Conservation (phyloP, 2,888 invertebrate species). For the Encarsia formosa region DNA sequence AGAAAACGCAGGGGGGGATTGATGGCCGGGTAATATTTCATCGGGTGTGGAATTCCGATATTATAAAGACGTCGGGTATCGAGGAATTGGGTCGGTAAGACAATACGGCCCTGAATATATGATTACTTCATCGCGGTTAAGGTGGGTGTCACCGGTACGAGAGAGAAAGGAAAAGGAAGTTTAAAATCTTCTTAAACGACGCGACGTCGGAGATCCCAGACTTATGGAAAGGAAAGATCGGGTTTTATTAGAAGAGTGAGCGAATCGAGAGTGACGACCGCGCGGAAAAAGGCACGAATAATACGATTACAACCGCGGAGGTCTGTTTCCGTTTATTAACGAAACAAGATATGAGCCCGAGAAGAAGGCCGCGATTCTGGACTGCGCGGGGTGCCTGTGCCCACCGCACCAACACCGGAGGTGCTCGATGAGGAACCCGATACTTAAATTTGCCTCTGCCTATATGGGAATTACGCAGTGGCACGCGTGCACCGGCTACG, state of each 20-base stretch:
- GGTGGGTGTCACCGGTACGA: not conserved
- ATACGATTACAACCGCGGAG: slow-evolving; percentile 53
- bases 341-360: slow-evolving; percentile 48
- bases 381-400: slow-evolving; percentile 21
- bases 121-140: too few relatives aligned
- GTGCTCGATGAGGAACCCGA: slow-evolving; percentile 49
- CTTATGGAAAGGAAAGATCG: too few relatives aligned
- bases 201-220: slow-evolving; percentile 29
- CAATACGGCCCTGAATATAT: too few relatives aligned
- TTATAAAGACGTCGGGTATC: too few relatives aligned
- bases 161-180: slow-evolving; percentile 30
- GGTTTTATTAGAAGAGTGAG: slow-evolving; percentile 24
- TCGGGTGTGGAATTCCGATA: too few relatives aligned
- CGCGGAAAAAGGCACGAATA: slow-evolving; percentile 47
- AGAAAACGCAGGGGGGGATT: too few relatives aligned
- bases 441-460: slow-evolving; percentile 47
- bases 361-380: too few relatives aligned
- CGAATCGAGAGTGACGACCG: slow-evolving; percentile 31
- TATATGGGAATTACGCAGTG: too few relatives aligned
- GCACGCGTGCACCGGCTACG: slow-evolving; percentile 16
- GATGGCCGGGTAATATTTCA: too few relatives aligned
- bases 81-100: too few relatives aligned
- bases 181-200: slow-evolving; percentile 51
- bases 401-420: slow-evolving; percentile 30
- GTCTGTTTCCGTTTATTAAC: slow-evolving; percentile 52